A percentile compares a stretch with the other conserved stretches of the same genome.
These are phyloP conservation scores for Cataglyphis livida DNA, from an alignment of 2,888 invertebrate species.

Conservation along the genomic window DNA sequence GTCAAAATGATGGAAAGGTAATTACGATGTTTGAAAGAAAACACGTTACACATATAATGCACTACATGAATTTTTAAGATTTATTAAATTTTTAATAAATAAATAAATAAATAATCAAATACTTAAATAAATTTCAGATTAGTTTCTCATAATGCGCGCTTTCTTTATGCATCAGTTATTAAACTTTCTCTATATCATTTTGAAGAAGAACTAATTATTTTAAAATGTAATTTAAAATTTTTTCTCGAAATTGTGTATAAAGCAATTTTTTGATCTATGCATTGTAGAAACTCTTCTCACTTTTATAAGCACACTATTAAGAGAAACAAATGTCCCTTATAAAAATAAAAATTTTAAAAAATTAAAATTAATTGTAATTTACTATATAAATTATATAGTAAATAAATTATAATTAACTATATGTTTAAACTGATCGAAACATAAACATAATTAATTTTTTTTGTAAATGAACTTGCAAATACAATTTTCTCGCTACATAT, in stretches of 20 bases:
- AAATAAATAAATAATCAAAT: no score
- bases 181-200: constrained; percentile 10
- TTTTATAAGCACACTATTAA: not conserved
- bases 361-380: not conserved
- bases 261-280: not conserved
- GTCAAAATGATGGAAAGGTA: constrained; percentile 39
- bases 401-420: not conserved
- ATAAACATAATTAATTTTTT: not conserved
- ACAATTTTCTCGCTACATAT: not conserved
- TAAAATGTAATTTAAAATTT: not conserved
- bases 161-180: not conserved
- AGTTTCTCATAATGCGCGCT: not conserved
- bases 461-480: not conserved
- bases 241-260: not conserved
- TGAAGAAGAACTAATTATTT: constrained; percentile 11
- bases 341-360: constrained; percentile 1
- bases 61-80: constrained; percentile 4
- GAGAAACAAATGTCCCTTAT: not conserved
- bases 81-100: not conserved
- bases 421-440: not conserved
- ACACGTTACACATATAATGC: constrained; percentile 25
- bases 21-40: constrained; percentile 6
- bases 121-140: not conserved
- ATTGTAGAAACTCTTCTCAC: not conserved
- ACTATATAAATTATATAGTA: no score